Percentiles rank a stretch among this genome's conserved stretches.
Conservation (phyloP, 92 coral and sea anemone genomes). For the Hydrozoanthus gracilis region DNA sequence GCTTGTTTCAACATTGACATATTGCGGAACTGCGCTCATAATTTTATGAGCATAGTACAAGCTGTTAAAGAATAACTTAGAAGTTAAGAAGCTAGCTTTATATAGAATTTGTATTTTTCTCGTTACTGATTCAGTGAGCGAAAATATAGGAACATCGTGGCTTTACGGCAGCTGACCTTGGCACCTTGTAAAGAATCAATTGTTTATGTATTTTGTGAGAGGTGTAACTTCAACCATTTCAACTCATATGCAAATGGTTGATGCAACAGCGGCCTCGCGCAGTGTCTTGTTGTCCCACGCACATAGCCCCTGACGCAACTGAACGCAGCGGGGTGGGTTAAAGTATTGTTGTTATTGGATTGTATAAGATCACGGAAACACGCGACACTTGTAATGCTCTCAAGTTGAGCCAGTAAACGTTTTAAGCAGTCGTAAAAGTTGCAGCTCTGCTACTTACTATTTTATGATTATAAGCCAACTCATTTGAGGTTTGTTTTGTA, state of each 20-base stretch:
- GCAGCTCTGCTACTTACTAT: not conserved
- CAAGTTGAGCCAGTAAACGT: not conserved
- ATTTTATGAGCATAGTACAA: not conserved
- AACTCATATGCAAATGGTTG: not conserved
- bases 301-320: not conserved
- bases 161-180: not conserved
- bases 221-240: not conserved
- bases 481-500: not conserved
- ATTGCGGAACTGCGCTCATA: not conserved
- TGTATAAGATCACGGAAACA: conserved; percentile 1
- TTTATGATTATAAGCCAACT: not conserved
- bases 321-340: not conserved
- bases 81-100: conserved; percentile 1
- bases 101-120: not conserved
- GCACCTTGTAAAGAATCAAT: not conserved
- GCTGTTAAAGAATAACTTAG: conserved; percentile 3
- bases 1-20: not conserved
- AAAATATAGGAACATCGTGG: no score
- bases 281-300: not conserved
- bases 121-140: not conserved
- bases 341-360: not conserved
- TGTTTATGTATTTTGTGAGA: not conserved
- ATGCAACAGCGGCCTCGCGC: not conserved
- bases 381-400: not conserved
- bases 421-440: not conserved